A percentile compares a stretch with the other conserved stretches of the same genome.
Evolutionary conservation across 2,797 vertebrate species (phyloP).

Genomic region (Dryobates pubescens): DNA sequence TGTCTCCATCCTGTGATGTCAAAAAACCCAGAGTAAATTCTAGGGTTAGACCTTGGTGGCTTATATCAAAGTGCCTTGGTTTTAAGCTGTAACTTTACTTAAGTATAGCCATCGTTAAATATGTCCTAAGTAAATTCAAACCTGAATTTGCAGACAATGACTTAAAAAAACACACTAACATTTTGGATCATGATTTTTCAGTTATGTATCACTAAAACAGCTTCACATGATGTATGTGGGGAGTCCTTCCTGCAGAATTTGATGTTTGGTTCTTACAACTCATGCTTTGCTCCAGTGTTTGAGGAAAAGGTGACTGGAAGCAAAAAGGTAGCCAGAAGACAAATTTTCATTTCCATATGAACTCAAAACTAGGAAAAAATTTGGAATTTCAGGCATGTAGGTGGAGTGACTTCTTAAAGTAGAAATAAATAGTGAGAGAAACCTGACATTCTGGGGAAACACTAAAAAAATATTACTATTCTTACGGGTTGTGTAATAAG

Average conservation of each 20-base stretch:
- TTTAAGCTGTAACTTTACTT: neutral
- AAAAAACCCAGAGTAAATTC: slow-evolving; percentile 40
- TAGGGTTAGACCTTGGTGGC: neutral
- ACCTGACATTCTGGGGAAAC: neutral
- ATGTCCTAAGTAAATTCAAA: neutral
- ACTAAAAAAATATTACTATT: neutral
- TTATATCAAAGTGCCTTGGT: neutral
- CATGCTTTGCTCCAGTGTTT: neutral
- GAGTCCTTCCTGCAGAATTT: neutral
- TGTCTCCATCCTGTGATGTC: slow-evolving; percentile 88
- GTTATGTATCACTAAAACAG: neutral
- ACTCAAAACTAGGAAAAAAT: neutral
- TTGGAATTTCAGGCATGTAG: neutral
- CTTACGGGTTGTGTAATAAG: neutral
- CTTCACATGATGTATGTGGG: neutral
- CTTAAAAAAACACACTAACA: neutral
- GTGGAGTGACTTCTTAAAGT: neutral
- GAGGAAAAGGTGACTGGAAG: neutral
- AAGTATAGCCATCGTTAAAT: neutral
- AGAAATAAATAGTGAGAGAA: neutral
- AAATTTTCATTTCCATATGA: neutral
- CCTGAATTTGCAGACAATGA: neutral
- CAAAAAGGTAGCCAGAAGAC: neutral
- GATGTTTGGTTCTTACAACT: neutral
- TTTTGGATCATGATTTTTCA: neutral